Evolutionary conservation across 2,113 vertebrate genomes (phyloP), one percentile per base, ranked within the genome.

Genomic region (Sitta europaea): DNA sequence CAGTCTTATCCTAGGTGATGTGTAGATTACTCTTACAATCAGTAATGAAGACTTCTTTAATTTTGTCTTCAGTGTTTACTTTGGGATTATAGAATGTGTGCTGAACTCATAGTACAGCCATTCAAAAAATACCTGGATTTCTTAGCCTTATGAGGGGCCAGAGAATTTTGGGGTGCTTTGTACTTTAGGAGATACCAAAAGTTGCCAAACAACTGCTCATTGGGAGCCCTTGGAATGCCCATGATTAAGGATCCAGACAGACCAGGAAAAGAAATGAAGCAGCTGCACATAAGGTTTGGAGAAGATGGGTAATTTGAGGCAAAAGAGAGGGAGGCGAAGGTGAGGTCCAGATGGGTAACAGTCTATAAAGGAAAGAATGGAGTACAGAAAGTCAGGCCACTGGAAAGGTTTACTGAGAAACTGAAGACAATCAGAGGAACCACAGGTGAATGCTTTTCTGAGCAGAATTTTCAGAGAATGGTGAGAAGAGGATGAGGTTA

Each of bases 141-240:
- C 38, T 48, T 51, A n/a, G 45, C 13, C 6, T 51, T 40, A 25
- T 55, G 40, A 78, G 10, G 5, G 15, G 48, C 6, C 20, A 40
- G 40, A 78, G 22, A 70, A 63, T 42, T 51, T 67, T 74, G n/a
- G 24, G 33, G 12, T 61, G 40, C 40, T 54, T 54, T 15, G 11
- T 61, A 17, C 27, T 76, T 62, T 42, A 22, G 54, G 21, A 42
- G 31, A 62, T 25, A 61, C 42, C 17, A 18, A 43, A 43, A 66
- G 42, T 42, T 24, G 12, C 31, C 31, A 36, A 35, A 40, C 9
- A 82, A 19, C 3, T 82, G 29, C 35, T 61, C 22, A 48, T 4
- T 54, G 29, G 8, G 31, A 75, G 6, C 21, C 38, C 35, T 68
- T 0, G 0, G 28, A 81, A 38, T 1, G 0, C 28, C 16, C 8